Conservation (phyloP, 2,888 invertebrate genomes). For the Pristionchus exspectatus region DNA sequence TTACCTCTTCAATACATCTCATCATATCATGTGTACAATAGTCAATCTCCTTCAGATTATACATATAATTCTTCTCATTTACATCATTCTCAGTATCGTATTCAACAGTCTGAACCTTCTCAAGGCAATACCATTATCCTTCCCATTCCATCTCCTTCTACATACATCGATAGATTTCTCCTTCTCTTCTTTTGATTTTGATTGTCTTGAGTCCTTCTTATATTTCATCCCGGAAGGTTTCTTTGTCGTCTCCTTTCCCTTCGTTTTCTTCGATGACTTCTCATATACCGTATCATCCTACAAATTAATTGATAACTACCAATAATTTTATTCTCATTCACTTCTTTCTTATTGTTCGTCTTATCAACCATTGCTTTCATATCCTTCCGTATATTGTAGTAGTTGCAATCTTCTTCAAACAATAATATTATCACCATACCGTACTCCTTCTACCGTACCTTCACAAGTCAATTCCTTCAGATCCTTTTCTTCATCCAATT, state of each 20-base stretch:
- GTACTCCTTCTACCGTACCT: slow-evolving; percentile 13
- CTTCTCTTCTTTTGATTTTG: slow-evolving; percentile 4
- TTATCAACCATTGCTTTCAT: slow-evolving; percentile 14
- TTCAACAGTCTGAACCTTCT: slow-evolving; percentile 13
- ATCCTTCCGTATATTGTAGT: slow-evolving; percentile 46
- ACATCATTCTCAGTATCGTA: slow-evolving; percentile 25
- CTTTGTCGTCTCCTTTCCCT: neutral
- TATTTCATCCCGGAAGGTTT: neutral
- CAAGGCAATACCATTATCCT: neutral
- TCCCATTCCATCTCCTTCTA: neutral
- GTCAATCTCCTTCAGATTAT: slow-evolving; percentile 52
- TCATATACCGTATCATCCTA: slow-evolving; percentile 38
- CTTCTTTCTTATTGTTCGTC: slow-evolving; percentile 25
- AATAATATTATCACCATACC: neutral
- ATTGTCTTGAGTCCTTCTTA: slow-evolving; percentile 37
- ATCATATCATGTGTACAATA: slow-evolving; percentile 54
- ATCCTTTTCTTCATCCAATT: slow-evolving; percentile 23
- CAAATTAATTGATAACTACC: neutral
- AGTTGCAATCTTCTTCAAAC: slow-evolving; percentile 24
- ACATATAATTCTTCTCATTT: slow-evolving; percentile 56
- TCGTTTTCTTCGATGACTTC: neutral
- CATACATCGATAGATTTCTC: neutral
- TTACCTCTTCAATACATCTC: slow-evolving; percentile 37
- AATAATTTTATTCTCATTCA: neutral
- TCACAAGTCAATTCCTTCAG: neutral